Percentiles rank a stretch among this genome's conserved stretches.
Evolutionary conservation across 2,888 invertebrate genomes (phyloP).

Genomic region (Cactoblastis cactorum): DNA sequence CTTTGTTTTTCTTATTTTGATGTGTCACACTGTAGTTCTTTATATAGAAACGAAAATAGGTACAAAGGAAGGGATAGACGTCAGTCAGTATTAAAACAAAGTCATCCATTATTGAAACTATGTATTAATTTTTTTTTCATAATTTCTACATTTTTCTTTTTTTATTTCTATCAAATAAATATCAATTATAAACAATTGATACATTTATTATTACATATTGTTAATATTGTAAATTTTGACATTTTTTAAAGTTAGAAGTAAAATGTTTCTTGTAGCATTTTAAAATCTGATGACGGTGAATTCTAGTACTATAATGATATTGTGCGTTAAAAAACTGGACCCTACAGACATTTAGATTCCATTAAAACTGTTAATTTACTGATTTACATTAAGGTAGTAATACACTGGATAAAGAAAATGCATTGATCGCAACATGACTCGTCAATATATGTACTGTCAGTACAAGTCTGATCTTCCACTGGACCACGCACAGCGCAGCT

Average conservation of each 20-base stretch:
- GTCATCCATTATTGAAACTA: slow-evolving; percentile 69
- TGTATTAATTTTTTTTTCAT: slow-evolving; percentile 63
- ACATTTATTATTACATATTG: slow-evolving; percentile 67
- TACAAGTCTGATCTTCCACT: slow-evolving; percentile 53
- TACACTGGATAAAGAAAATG: slow-evolving; percentile 75
- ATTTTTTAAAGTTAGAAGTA: slow-evolving; percentile 64
- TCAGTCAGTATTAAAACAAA: slow-evolving; percentile 46
- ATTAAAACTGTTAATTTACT: slow-evolving; percentile 73
- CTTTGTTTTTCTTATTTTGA: slow-evolving; percentile 37
- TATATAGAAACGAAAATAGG: slow-evolving; percentile 16
- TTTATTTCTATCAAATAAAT: slow-evolving; percentile 76
- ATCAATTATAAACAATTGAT: slow-evolving; percentile 78
- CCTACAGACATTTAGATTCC: slow-evolving; percentile 78
- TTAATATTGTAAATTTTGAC: slow-evolving; percentile 73
- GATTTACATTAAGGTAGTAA: slow-evolving; percentile 70
- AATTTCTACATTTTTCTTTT: slow-evolving; percentile 72
- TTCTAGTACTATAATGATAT: slow-evolving; percentile 75
- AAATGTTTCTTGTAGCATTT: slow-evolving; percentile 64
- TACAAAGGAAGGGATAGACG: slow-evolving; percentile 16
- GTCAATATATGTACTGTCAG: slow-evolving; percentile 56
- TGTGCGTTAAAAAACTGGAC: slow-evolving; percentile 79
- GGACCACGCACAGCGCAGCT: slow-evolving; percentile 49
- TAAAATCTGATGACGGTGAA: slow-evolving; percentile 70
- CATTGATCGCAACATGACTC: slow-evolving; percentile 48
- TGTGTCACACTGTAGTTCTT: slow-evolving; percentile 32